Evolutionary conservation across 2,113 vertebrate species (phyloP), one percentile per base, ranked within the genome.

Genomic region (Tapirus terrestris): DNA sequence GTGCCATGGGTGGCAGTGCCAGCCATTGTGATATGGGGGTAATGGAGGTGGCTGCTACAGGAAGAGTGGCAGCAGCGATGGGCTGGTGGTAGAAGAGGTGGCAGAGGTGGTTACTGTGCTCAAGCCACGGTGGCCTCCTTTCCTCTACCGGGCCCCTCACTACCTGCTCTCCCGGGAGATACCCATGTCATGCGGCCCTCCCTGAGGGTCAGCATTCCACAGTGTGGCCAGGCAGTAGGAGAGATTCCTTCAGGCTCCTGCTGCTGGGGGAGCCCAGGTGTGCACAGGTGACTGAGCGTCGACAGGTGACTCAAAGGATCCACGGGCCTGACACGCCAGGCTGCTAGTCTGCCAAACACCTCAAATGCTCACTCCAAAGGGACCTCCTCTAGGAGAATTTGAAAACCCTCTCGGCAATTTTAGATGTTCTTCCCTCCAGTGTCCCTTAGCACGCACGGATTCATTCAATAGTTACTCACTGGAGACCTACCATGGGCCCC

Each of bases 111-210:
- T 43, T 31, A 6, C 61, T 58, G 4, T 36, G 58, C 3, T n/a
- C 8, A 31, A 39, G 51, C 39, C 36, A 43, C 13, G 17, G 11
- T 12, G 23, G 8, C 43, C 39, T 81, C 39, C 39, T 63, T 61
- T 67, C 68, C 75, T 7, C 8, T 56, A 13, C 45, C 3, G 1
- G 70, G 45, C 14, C n/a, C 58, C 60, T 1, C 18, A 1, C 5
- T 20, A 17, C 10, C 43, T 33, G 39, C 58, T 58, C 0, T 92
- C 67, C 80, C 11, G 27, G 63, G n/a, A 68, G 23, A 31, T 0
- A 18, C 56, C 31, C 2, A 6, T 2, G 39, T 29, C 43, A 6
- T 25, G 14, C 0, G 8, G 63, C 21, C 27, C 33, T 1, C 12
- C 56, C 61, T 0, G 0, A 60, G 36, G 11, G 76, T 8, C 63